Evolutionary conservation across 2,113 vertebrate species (phyloP).

Genomic region (Heterocephalus glaber): DNA sequence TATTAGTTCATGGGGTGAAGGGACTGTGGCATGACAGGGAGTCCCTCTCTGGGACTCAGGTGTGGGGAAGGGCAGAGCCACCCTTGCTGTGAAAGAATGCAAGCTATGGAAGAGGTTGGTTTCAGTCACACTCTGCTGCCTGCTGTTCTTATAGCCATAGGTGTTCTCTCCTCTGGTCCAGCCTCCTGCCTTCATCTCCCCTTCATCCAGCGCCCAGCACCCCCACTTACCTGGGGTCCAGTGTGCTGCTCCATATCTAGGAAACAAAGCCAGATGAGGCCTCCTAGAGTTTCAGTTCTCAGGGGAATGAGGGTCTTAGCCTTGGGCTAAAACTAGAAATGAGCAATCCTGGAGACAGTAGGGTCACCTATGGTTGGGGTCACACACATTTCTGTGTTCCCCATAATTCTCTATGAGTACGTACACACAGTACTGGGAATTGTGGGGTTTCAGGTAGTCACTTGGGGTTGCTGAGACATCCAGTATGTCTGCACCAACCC

Average conservation of each 20-base stretch:
- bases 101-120: neutral
- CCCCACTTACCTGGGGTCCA: neutral
- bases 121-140: neutral
- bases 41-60: neutral
- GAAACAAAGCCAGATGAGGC: neutral
- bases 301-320: neutral
- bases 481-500: neutral
- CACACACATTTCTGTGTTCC: neutral
- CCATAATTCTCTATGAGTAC: neutral
- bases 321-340: neutral
- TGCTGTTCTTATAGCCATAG: neutral
- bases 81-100: neutral
- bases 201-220: neutral
- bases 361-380: neutral
- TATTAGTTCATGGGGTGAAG: neutral
- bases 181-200: neutral
- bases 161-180: neutral
- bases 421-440: neutral
- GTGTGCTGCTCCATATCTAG: neutral
- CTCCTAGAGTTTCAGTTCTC: neutral
- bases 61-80: neutral
- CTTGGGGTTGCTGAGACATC: neutral
- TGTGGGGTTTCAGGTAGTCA: too few species aligned
- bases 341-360: neutral
- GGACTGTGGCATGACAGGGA: neutral